Evolutionary conservation across 92 coral and sea anemone genomes (phyloP).

Genomic region (Porites rus): DNA sequence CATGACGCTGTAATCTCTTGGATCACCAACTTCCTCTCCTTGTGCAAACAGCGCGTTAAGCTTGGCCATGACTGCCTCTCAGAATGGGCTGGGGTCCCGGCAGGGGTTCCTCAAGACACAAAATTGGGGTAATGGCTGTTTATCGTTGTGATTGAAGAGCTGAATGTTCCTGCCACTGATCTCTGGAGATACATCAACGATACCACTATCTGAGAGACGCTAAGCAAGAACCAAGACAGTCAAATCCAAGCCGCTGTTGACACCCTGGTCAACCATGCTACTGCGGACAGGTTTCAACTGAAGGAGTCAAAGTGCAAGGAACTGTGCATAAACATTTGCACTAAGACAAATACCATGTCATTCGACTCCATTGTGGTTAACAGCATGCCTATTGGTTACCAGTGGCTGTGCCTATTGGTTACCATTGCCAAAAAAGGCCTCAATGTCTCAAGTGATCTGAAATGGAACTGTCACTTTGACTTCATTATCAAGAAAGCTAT

Average conservation of each 20-base stretch:
- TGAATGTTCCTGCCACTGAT: slow-evolving; percentile 28
- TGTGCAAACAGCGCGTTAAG: background rate
- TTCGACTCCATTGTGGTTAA: slow-evolving; percentile 11
- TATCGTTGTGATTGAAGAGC: slow-evolving; percentile 32
- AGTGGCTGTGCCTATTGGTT: slow-evolving; percentile 27
- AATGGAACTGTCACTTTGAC: too few relatives aligned
- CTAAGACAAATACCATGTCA: background rate
- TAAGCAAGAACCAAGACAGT: slow-evolving; percentile 18
- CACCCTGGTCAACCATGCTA: slow-evolving; percentile 19
- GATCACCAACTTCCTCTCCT: too few relatives aligned
- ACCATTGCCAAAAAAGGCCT: slow-evolving; percentile 7
- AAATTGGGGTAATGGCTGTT: slow-evolving; percentile 47
- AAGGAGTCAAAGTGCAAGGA: slow-evolving; percentile 36
- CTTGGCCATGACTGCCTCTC: background rate
- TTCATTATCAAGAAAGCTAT: slow-evolving; percentile 15
- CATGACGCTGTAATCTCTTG: too few relatives aligned
- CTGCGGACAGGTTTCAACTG: slow-evolving; percentile 24
- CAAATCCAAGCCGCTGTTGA: slow-evolving; percentile 21
- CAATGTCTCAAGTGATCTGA: too few relatives aligned
- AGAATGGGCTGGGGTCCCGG: slow-evolving; percentile 1
- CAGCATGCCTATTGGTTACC: background rate
- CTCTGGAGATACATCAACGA: slow-evolving; percentile 45
- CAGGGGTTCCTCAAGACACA: slow-evolving; percentile 46
- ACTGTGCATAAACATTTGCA: background rate
- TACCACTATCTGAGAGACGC: slow-evolving; percentile 33